Evolutionary conservation across 2,797 vertebrate genomes (phyloP).

Genomic region (Galaxias olidus): DNA sequence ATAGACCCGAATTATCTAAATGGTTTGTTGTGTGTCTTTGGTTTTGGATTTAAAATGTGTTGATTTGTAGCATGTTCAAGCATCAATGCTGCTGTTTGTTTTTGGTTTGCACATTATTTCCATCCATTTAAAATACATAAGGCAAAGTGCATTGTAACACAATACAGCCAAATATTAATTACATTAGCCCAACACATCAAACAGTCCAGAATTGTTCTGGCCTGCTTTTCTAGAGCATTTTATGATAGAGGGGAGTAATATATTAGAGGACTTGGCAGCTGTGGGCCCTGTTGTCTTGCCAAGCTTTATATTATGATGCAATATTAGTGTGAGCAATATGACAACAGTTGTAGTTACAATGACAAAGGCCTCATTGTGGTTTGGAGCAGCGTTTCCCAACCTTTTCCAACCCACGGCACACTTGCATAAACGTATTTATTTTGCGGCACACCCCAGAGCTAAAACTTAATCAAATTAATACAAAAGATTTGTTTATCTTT

Average conservation of each 20-base stretch:
- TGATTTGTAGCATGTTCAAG: conserved; percentile 65
- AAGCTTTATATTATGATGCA: conserved; percentile 55
- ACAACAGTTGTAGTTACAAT: conserved; percentile 13
- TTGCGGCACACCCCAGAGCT: too few relatives aligned
- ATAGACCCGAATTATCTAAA: neutral
- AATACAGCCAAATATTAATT: conserved; percentile 85
- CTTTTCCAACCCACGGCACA: too few relatives aligned
- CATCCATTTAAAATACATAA: conserved; percentile 83
- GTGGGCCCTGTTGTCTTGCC: conserved; percentile 74
- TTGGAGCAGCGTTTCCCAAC: too few relatives aligned
- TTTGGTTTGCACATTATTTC: conserved; percentile 9
- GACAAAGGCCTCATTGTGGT: neutral
- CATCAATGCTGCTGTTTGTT: too few relatives aligned
- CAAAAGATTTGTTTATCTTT: too few relatives aligned
- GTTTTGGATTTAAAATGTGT: conserved; percentile 60
- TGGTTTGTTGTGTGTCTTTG: neutral
- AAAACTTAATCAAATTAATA: too few relatives aligned
- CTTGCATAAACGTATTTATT: too few relatives aligned
- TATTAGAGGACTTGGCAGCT: conserved; percentile 80
- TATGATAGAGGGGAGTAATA: conserved; percentile 75
- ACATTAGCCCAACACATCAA: conserved; percentile 89
- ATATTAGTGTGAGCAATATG: conserved; percentile 17
- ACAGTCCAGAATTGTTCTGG: conserved; percentile 76
- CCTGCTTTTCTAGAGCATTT: conserved; percentile 79
- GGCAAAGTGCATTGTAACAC: conserved; percentile 87